Base-by-base conservation (phyloP, 2,888 invertebrate species). In the Drosophila prostipennis region DNA sequence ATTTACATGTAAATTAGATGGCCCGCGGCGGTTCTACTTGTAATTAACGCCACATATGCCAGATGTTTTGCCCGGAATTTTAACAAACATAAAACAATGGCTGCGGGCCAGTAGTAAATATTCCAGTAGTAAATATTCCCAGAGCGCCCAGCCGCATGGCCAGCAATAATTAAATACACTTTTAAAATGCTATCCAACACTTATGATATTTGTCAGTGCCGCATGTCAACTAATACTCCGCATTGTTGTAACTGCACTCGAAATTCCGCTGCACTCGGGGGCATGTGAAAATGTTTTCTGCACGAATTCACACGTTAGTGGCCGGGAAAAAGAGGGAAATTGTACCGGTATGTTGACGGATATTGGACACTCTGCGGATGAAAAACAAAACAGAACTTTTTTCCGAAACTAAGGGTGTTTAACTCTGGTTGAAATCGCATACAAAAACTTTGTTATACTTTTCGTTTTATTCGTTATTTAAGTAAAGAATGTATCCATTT, bases 101-200 rank as follows among this genome's bases (percentile, higher is more conserved):
- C 64, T 40, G 8, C 16, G 39, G 34, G 64, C 37, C 14, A 16
- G 34, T 11, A 14, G 45, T 13, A 32, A 42, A 45, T 59, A 29
- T 45, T 63, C 53, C 59, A 16, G 34, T 11, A 14, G 45, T 13
- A 32, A 42, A 45, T 59, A 29, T 45, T 63, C 53, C 59, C 74
- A 58, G 34, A 45, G 39, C 54, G 51, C 52, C 48, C 32, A 14
- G n/a, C 48, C 55, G 77, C 52, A 69, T 53, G 61, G 46, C 63
- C 63, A 43, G 42, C 56, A 46, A 53, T 72, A 74, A 72, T 74
- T 71, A 60, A 74, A 58, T 72, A 59, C 54, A 45, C 54, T 55
- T 63, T 64, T 55, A 63, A 68, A 79, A 82, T 69, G 52, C 60
- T 67, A 71, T 71, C 52, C 53, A 82, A 45, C 68, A 78, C 77